These are phyloP conservation scores for Tenodera sinensis DNA, from an alignment of 2,888 invertebrate genomes.

Conservation along the genomic window DNA sequence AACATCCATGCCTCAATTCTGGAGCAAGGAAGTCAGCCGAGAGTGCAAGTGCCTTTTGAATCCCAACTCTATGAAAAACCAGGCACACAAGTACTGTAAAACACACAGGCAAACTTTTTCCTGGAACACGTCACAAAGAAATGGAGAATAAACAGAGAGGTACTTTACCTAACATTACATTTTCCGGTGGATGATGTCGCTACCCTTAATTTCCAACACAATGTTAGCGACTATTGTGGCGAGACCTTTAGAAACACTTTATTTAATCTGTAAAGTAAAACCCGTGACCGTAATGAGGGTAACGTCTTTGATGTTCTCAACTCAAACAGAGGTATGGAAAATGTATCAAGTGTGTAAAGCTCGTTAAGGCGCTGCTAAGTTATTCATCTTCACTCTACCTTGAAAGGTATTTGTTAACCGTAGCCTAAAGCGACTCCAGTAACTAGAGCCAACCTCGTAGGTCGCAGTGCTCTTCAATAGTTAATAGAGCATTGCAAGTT, in stretches of 20 bases:
- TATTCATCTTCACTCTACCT: not conserved
- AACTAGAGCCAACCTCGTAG: not conserved
- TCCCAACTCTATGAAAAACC: too few relatives aligned
- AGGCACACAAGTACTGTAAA: too few relatives aligned
- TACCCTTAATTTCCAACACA: not conserved
- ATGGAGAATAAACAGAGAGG: not conserved
- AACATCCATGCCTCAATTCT: too few relatives aligned
- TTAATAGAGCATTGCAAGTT: not conserved
- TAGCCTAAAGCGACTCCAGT: not conserved
- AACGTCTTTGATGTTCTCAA: not conserved
- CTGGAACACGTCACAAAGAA: not conserved
- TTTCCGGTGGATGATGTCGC: not conserved
- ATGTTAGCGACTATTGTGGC: not conserved
- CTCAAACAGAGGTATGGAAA: not conserved
- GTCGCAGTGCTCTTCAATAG: not conserved
- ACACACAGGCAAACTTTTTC: not conserved
- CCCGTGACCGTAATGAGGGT: not conserved
- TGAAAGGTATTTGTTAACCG: not conserved
- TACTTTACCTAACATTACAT: not conserved
- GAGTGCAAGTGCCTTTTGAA: too few relatives aligned
- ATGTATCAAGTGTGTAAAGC: not conserved
- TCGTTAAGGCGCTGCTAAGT: not conserved
- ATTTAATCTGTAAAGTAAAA: not conserved
- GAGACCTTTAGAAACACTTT: not conserved
- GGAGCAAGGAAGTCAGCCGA: too few relatives aligned